phyloP scores from a whole-genome alignment of 2,888 invertebrate genomes.

The Lasius platythorax region DNA sequence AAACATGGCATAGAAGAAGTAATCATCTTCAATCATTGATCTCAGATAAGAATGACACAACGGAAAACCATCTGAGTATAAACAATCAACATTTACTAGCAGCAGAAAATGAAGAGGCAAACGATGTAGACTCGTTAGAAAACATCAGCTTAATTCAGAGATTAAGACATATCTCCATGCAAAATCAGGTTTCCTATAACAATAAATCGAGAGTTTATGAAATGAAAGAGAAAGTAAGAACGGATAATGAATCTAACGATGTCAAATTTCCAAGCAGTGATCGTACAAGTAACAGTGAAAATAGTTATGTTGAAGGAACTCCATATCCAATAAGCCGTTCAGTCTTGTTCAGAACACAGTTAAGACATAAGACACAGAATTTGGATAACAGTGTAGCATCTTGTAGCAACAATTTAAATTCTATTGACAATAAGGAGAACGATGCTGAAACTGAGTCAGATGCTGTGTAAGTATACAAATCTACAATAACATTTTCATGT shows the following conservation, averaged over 20 bases:
- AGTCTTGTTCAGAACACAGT: conserved; percentile 71
- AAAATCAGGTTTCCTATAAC: neutral
- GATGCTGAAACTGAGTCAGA: neutral
- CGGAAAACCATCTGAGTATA: conserved; percentile 11
- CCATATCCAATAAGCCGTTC: conserved; percentile 78
- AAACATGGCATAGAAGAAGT: neutral
- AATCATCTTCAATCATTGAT: conserved; percentile 36
- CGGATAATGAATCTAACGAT: neutral
- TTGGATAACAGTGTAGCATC: conserved; percentile 9
- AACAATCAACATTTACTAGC: neutral
- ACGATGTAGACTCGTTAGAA: conserved; percentile 52
- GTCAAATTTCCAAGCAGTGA: neutral
- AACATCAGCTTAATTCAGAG: conserved; percentile 71
- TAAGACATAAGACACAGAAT: conserved; percentile 63
- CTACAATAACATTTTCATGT: neutral
- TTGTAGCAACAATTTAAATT: conserved; percentile 1
- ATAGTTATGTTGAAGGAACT: conserved; percentile 74
- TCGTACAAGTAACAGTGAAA: neutral
- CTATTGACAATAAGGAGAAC: neutral
- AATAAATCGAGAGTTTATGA: neutral
- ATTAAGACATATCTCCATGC: conserved; percentile 68
- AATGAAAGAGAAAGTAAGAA: conserved; percentile 3
- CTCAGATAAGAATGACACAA: conserved; percentile 8
- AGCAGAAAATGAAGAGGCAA: conserved; percentile 3
- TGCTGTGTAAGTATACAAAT: conserved; percentile 53